Base-by-base conservation (phyloP, 1,140 invertebrate species). In the Idris sp. region DNA sequence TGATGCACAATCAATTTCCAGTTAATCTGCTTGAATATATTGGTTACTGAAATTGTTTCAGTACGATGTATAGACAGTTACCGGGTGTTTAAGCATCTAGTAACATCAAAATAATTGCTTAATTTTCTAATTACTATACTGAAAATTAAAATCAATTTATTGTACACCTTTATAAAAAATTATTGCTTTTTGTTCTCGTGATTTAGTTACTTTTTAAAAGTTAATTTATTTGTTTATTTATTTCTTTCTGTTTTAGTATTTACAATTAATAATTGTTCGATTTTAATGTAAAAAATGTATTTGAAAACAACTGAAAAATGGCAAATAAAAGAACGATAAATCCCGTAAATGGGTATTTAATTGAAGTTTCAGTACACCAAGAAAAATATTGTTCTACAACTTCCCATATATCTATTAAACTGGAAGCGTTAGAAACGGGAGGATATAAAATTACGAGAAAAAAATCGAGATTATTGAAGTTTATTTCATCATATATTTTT, bases 1-100 rank as follows among this genome's bases (percentile, higher is more conserved):
- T 15, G 59, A 64, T 44, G 59, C 18, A 64, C 48, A 64, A 53
- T 64, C 48, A 64, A 64, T 64, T 53, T 64, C 40, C 0, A 64
- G 30, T 30, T 53, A 64, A 64, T 64, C 38, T 30, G 26, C 6
- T 16, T 11, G 46, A 44, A 64, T 53, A 64, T 64, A 64, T 64
- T 44, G 40, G 22, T 53, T 53, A n/a, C 30, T 25, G 40, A 53
- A 64, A 53, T 54, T 44, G 31, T 54, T 54, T 14, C 46, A 15
- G 22, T 22, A 19, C 19, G 49, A 31, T 2, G 15, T 4, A 14
- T 40, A 11, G 15, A 46, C 38, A 38, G 61, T 65, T 65, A 65
- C 54, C 61, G 59, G 30, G 22, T 54, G 49, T 36, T 65, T 46
- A 46, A 65, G 61, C 46, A 54, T 30, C 61, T 44, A 30, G 41